Percentiles rank a stretch among this genome's conserved stretches.
Conservation (phyloP, 1,140 invertebrate genomes). For the Gonatopus flavifemur region DNA sequence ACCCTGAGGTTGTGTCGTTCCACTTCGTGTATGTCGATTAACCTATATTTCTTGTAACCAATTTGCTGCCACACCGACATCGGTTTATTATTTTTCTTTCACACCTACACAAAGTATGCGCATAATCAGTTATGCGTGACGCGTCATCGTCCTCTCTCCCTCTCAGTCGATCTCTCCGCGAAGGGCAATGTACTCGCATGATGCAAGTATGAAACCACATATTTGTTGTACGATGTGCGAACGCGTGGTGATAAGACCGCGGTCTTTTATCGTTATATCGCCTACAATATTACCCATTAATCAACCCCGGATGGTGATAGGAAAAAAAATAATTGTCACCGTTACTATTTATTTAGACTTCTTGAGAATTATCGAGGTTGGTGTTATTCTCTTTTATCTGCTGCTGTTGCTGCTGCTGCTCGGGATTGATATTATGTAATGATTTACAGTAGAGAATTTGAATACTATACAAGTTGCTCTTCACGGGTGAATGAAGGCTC, state of each 20-base stretch:
- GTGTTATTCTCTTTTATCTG: no score
- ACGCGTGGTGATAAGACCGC: background rate
- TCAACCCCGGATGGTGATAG: no score
- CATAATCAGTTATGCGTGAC: constrained; percentile 24
- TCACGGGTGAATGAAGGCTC: no score
- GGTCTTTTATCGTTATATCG: constrained; percentile 3
- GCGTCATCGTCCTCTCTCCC: constrained; percentile 16
- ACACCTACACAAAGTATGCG: constrained; percentile 33
- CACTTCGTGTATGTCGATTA: constrained; percentile 19
- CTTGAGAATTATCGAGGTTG: no score
- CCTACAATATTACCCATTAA: constrained; percentile 6
- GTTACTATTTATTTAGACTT: no score
- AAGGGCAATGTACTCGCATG: no score
- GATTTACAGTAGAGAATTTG: no score
- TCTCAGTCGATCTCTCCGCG: constrained; percentile 5
- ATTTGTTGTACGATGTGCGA: background rate
- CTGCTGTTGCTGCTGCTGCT: no score
- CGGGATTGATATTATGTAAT: no score
- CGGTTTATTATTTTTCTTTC: constrained; percentile 5
- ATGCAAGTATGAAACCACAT: background rate
- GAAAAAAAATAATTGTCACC: no score
- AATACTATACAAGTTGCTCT: no score
- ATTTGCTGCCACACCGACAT: no score
- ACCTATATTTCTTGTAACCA: constrained; percentile 14
- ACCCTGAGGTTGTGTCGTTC: constrained; percentile 18